phyloP scores from a whole-genome alignment of 2,797 vertebrate species.

The Chrosomus eos region DNA sequence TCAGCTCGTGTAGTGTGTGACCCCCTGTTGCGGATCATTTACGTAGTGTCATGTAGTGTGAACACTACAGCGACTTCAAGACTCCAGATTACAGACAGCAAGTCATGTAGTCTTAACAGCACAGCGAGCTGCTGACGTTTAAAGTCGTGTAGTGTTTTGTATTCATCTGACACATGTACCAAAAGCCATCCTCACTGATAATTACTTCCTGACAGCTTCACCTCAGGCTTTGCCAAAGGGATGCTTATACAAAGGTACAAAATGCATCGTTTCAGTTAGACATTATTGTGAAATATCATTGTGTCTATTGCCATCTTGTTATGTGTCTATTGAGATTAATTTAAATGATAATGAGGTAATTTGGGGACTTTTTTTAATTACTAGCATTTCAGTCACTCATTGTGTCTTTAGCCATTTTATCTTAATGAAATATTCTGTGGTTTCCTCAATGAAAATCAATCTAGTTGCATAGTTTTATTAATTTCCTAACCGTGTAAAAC shows the following conservation, averaged over 20 bases:
- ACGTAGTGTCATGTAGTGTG: too few species aligned
- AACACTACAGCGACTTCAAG: too few species aligned
- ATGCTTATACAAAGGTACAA: not conserved
- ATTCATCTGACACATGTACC: slow-evolving; percentile 23
- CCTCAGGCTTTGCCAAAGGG: slow-evolving; percentile 34
- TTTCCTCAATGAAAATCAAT: not conserved
- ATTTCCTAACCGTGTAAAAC: not conserved
- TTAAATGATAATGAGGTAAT: not conserved
- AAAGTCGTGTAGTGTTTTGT: not conserved
- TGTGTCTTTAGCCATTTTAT: not conserved
- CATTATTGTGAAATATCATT: not conserved
- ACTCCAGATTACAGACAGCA: too few species aligned
- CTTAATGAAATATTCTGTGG: not conserved
- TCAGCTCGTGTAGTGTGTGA: too few species aligned
- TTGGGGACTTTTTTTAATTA: not conserved
- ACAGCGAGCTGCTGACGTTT: too few species aligned
- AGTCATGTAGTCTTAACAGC: too few species aligned
- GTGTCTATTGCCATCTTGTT: not conserved
- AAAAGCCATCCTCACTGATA: slow-evolving; percentile 22
- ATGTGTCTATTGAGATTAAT: not conserved
- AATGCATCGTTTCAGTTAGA: not conserved
- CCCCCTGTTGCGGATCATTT: too few species aligned
- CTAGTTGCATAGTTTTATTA: not conserved
- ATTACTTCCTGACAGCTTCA: slow-evolving; percentile 14
- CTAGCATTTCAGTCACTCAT: not conserved